Evolutionary conservation across 1,140 invertebrate species (phyloP).

Genomic region (Tetraneura akinire): DNA sequence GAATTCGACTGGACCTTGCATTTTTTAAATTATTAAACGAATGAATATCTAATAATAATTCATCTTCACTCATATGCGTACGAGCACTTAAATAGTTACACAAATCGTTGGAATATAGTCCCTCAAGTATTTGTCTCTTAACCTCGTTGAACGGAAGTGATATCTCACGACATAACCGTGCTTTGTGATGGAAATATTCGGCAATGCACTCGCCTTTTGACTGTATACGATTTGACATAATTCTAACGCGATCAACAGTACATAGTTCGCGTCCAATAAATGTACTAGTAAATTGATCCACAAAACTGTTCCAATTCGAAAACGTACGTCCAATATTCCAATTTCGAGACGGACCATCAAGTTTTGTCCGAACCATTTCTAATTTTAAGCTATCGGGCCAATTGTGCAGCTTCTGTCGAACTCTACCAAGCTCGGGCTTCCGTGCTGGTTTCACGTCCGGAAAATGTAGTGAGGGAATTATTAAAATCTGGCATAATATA

Average conservation of each 20-base stretch:
- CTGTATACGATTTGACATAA: not conserved
- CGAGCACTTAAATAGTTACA: slow-evolving; percentile 1
- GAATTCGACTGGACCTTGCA: not conserved
- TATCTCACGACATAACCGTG: not conserved
- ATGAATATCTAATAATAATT: not conserved
- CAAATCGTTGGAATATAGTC: not conserved
- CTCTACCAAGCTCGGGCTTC: not conserved
- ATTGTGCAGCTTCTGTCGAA: not conserved
- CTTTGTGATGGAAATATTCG: not conserved
- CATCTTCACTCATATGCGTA: not conserved
- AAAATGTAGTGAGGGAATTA: not conserved
- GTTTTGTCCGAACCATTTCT: not conserved
- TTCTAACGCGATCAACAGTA: not conserved
- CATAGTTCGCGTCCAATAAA: not conserved
- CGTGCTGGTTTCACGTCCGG: not conserved
- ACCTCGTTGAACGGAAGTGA: not conserved
- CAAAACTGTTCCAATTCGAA: not conserved
- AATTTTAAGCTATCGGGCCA: slow-evolving; percentile 15
- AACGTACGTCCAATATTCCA: not conserved
- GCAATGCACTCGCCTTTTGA: not conserved
- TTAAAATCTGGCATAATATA: slow-evolving; percentile 29
- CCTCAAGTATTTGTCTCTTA: not conserved
- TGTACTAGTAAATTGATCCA: not conserved
- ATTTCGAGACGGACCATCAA: not conserved
- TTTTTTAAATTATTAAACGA: not conserved